Base-by-base conservation (phyloP, 2,113 vertebrate species). In the Athene noctua region DNA sequence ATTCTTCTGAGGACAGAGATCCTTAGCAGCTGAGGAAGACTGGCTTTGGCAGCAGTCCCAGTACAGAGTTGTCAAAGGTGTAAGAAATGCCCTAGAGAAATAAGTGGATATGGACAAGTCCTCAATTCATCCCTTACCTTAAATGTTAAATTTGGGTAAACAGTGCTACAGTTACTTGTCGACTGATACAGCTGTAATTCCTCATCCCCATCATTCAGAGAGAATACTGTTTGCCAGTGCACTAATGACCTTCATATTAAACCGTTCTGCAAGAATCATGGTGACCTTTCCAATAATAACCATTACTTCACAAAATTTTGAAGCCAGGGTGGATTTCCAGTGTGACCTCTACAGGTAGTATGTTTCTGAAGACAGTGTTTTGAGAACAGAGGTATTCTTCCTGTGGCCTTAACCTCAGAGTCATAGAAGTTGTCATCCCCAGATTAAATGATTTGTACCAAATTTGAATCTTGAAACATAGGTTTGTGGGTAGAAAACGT, bases 221-320 rank as follows among this genome's bases (percentile, higher is more conserved):
- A 55, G 22, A 36, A 18, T 30, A 13, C 34, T 36, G 4, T 73
- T 13, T 55, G 19, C 38, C n/a, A 40, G 52, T 15, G 27, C 6
- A 1, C 44, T 34, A 6, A 7, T 9, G 38, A 26, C 71, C 54
- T 63, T 65, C 0, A 0, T 36, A 9, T 57, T 75, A 27, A 84
- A 54, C 47, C 3, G 3, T 58, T 59, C 26, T 9, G 10, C 22
- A n/a, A 38, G 71, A 40, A 52, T 14, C 18, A 0, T 27, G 38
- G 61, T 81, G 72, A 27, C 49, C 30, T 74, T 42, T 58, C 42
- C 59, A 13, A 2, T 57, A 67, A 67, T 32, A 73, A 47, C 26
- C 3, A 18, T 59, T 61, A 32, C 29, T 54, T 52, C 1, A 9
- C 34, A 57, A 25, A 66, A 6, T 1, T 1, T 20, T 49, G 67